Evolutionary conservation across 2,113 vertebrate species (phyloP).

Genomic region (Colossoma macropomum): DNA sequence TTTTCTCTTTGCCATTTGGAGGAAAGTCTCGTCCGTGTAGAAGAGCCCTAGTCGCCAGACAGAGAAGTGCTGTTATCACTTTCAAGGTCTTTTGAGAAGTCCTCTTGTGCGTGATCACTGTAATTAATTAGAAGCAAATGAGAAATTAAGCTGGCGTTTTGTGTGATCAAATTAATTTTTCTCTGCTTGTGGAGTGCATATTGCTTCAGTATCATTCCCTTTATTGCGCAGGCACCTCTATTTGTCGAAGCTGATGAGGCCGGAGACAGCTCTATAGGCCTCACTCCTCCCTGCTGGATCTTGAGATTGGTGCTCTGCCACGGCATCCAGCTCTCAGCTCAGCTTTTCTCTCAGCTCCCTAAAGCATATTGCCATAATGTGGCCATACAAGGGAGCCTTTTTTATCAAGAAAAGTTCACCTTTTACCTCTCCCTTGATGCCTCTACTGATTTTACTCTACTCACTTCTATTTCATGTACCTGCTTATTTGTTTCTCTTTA

Average conservation of each 20-base stretch:
- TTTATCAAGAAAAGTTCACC: constrained; percentile 36
- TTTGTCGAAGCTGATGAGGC: constrained; percentile 34
- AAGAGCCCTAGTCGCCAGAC: constrained; percentile 31
- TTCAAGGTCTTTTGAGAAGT: constrained; percentile 51
- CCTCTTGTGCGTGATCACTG: constrained; percentile 41
- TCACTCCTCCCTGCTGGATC: background rate
- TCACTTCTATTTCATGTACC: background rate
- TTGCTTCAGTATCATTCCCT: constrained; percentile 10
- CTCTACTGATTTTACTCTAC: background rate
- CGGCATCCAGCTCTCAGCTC: background rate
- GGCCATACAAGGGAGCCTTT: background rate
- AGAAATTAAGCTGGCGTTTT: constrained; percentile 50
- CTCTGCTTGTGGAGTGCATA: constrained; percentile 19
- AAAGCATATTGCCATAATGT: background rate
- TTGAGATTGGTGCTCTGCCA: background rate
- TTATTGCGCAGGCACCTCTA: constrained; percentile 20
- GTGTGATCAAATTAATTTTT: constrained; percentile 49
- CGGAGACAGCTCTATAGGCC: background rate
- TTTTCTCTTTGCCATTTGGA: constrained; percentile 6
- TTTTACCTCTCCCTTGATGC: constrained; percentile 6
- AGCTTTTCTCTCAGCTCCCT: background rate
- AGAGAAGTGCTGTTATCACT: constrained; percentile 41
- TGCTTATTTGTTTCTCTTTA: background rate
- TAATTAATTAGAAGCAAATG: constrained; percentile 54
- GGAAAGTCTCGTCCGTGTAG: background rate